Conservation (phyloP, 2,888 invertebrate genomes). For the Griposia aprilina region DNA sequence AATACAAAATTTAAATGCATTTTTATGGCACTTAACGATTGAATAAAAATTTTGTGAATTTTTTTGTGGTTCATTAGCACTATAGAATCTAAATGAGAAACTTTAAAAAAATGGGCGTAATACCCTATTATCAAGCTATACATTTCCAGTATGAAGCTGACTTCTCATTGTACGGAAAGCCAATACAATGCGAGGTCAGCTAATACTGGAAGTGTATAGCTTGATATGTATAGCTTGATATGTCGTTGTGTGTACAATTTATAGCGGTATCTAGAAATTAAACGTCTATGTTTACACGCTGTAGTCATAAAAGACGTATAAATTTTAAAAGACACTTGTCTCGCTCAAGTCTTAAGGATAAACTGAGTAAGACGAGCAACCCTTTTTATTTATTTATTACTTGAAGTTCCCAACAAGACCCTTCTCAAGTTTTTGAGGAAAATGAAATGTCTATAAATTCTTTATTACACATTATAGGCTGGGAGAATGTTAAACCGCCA, state of each 20-base stretch:
- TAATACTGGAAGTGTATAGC: no score
- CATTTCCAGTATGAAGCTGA: no score
- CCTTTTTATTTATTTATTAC: slow-evolving; percentile 34
- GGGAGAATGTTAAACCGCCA: slow-evolving; percentile 6
- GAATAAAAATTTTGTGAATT: no score
- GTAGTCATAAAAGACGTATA: slow-evolving; percentile 21
- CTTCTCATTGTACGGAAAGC: no score
- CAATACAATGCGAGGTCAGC: no score
- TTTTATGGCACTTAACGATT: no score
- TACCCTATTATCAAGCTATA: no score
- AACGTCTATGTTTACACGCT: slow-evolving; percentile 30
- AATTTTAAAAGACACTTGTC: slow-evolving; percentile 44
- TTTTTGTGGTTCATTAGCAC: no score
- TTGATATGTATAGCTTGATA: no score
- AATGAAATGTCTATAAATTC: slow-evolving; percentile 37
- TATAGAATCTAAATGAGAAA: no score
- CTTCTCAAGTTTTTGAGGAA: slow-evolving; percentile 21
- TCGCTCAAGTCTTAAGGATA: slow-evolving; percentile 22
- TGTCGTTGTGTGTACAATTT: neutral
- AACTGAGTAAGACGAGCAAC: slow-evolving; percentile 19
- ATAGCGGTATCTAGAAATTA: slow-evolving; percentile 22
- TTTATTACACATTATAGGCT: slow-evolving; percentile 9
- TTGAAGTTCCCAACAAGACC: slow-evolving; percentile 19
- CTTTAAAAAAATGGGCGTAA: no score
- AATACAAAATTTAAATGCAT: no score